Base-by-base conservation (phyloP, 64 coral and sea anemone genomes). In the Actinia equina region DNA sequence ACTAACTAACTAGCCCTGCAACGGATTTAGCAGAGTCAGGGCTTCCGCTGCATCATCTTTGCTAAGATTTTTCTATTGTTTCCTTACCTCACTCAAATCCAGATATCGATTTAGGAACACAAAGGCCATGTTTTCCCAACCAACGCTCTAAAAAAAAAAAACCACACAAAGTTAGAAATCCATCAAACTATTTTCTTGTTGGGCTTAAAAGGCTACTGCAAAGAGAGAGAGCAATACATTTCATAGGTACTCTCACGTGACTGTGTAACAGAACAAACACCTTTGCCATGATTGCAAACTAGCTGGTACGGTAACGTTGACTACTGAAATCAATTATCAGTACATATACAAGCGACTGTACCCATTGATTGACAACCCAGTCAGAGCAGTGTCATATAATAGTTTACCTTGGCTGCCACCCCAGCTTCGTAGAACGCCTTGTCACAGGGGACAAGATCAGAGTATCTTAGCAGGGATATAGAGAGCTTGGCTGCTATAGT, bases 391-490 rank as follows among this genome's bases (percentile, higher is more conserved):
- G 23, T 71, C 9, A 27, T n/a, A n/a, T n/a, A n/a, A n/a, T 30
- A 0, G n/a, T 27, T 88, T 71, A 99, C 97, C 93, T 99, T 99
- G 7, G 97, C 97, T 7, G 97, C 93, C 1, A 99, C 77, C 9
- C 97, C 97, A 44, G 97, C 97, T 60, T 99, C 97, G 86, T 99
- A 99, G 84, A 99, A 99, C 3, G 93, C 93, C 52, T 99, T 99
- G 86, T 99, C 97, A 76, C 97, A 99, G 52, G 97, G 93, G 41
- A 99, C 65, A 71, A 88, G 19, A 59, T 99, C 97, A 23, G 93
- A 93, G 57, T 95, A 88, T 61, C 97, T 88, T 26, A 99, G 62
- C 77, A 99, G 86, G 17, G 97, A 99, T 22, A 95, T 92, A 20
- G 90, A 93, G 19, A 99, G 79, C 86, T 95, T 95, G 43, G 97